phyloP scores from a whole-genome alignment of 2,888 invertebrate species.

The Athalia cordata region DNA sequence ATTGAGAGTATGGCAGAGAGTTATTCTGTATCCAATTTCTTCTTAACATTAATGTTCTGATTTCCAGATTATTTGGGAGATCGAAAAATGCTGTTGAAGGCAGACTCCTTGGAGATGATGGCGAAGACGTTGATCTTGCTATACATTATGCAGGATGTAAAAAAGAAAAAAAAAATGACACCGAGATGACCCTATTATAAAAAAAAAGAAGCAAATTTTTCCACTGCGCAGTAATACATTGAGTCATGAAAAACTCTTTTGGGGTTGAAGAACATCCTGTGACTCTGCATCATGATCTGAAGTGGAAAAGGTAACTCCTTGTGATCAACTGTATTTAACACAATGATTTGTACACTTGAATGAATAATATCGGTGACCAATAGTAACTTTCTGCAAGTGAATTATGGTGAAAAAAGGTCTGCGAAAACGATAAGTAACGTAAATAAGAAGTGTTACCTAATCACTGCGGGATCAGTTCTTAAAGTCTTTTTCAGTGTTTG shows the following conservation, averaged over 20 bases:
- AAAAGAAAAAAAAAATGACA: conserved; percentile 58
- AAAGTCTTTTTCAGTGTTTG: not conserved
- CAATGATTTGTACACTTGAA: conserved; percentile 1
- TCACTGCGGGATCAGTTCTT: conserved; percentile 15
- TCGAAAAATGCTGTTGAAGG: conserved; percentile 72
- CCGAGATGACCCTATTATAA: conserved; percentile 59
- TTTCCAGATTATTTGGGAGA: conserved; percentile 72
- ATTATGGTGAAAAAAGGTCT: not conserved
- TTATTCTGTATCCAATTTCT: conserved; percentile 37
- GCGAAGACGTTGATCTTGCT: conserved; percentile 69
- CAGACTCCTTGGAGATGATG: conserved; percentile 69
- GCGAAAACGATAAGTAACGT: not conserved
- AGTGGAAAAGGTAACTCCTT: conserved; percentile 18
- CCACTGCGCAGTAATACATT: no score
- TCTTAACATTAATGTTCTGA: conserved; percentile 32
- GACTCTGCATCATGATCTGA: conserved; percentile 26
- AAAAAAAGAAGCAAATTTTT: not conserved
- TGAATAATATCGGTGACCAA: not conserved
- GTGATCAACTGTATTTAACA: conserved; percentile 9
- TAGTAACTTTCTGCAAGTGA: not conserved
- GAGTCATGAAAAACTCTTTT: not conserved
- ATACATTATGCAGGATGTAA: conserved; percentile 64
- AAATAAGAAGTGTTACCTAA: not conserved
- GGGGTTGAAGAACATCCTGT: not conserved
- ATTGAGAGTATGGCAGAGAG: conserved; percentile 1